Conservation (phyloP, 2,888 invertebrate species). For the Incurvaria masculella region DNA sequence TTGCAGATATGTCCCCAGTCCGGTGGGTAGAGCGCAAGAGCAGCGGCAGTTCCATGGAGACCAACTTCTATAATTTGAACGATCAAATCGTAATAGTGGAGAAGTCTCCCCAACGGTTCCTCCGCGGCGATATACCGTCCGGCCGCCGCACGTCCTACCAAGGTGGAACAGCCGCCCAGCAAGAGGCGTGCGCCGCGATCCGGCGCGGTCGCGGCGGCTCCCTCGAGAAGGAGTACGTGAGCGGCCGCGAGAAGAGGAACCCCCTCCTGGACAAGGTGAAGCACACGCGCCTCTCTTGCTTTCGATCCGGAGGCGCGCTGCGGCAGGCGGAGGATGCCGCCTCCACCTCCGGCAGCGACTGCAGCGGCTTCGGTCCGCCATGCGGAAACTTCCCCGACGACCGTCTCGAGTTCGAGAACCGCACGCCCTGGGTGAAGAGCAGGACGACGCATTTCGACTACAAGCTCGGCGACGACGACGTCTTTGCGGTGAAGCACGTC, state of each 20-base stretch:
- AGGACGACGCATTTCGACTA: conserved; percentile 24
- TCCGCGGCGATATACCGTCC: conserved; percentile 38
- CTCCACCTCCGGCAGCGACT: conserved; percentile 52
- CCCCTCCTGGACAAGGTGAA: conserved; percentile 69
- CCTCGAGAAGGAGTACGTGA: conserved; percentile 57
- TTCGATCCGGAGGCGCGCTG: conserved; percentile 55
- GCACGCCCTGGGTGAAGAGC: conserved; percentile 49
- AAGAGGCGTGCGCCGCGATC: conserved; percentile 48
- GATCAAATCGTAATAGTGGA: conserved; percentile 60
- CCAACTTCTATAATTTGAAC: conserved; percentile 65
- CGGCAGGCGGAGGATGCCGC: conserved; percentile 48
- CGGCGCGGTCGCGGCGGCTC: conserved; percentile 48
- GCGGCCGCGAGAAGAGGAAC: conserved; percentile 63
- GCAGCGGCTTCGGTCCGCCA: conserved; percentile 41
- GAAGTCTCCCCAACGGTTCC: conserved; percentile 50
- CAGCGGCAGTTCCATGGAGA: conserved; percentile 62
- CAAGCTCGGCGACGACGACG: conserved; percentile 37
- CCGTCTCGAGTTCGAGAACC: conserved; percentile 48
- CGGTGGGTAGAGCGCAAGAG: conserved; percentile 61
- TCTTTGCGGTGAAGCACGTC: conserved; percentile 39
- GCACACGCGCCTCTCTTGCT: conserved; percentile 67
- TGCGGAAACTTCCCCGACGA: conserved; percentile 36
- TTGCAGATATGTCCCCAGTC: conserved; percentile 64
- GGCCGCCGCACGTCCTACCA: conserved; percentile 46
- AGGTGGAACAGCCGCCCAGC: conserved; percentile 39